Evolutionary conservation across 2,888 invertebrate species (phyloP).

Genomic region (Junonia oenone): DNA sequence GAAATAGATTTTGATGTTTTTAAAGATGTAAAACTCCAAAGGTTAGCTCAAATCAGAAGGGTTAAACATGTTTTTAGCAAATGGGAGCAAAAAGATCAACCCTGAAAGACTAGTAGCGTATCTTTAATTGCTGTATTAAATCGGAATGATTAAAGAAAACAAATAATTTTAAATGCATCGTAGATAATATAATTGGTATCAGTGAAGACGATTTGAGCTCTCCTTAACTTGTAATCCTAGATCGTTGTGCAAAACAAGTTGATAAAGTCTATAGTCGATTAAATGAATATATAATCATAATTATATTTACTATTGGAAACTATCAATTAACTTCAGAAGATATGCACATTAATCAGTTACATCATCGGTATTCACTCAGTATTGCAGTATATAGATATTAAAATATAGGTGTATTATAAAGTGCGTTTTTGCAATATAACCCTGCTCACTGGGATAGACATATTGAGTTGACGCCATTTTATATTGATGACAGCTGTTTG

Average conservation of each 20-base stretch:
- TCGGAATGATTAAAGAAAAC: not conserved
- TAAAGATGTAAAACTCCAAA: too few relatives aligned
- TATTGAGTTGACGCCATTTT: too few relatives aligned
- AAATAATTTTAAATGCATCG: not conserved
- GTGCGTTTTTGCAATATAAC: too few relatives aligned
- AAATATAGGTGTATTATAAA: not conserved
- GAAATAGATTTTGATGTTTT: not conserved
- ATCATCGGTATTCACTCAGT: not conserved
- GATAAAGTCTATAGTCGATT: not conserved
- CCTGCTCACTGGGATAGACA: too few relatives aligned
- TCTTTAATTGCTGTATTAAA: too few relatives aligned
- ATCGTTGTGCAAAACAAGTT: not conserved
- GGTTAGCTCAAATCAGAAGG: too few relatives aligned
- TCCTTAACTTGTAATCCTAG: slow-evolving; percentile 8
- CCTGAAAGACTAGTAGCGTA: too few relatives aligned
- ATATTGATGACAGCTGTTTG: too few relatives aligned
- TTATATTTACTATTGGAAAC: not conserved
- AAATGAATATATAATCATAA: not conserved
- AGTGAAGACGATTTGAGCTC: slow-evolving; percentile 12
- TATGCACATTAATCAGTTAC: not conserved
- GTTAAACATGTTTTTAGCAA: too few relatives aligned
- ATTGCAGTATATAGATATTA: not conserved
- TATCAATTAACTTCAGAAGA: not conserved
- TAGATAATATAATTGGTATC: not conserved
- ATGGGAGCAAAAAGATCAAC: too few relatives aligned